Evolutionary conservation across 1,140 invertebrate genomes (phyloP).

Genomic region (Drosophila nasuta): DNA sequence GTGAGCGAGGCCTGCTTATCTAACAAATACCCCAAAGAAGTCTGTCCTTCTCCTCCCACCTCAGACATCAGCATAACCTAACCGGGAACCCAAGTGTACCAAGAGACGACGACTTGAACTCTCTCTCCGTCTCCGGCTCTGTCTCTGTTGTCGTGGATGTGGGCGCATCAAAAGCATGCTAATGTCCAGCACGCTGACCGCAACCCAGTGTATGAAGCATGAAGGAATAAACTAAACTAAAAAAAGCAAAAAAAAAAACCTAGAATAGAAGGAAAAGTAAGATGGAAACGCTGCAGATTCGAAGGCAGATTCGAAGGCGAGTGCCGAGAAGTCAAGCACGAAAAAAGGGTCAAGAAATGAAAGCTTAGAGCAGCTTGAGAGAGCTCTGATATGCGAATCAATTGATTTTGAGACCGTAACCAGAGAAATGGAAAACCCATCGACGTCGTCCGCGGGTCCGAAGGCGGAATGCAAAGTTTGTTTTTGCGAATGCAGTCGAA

Average conservation of each 20-base stretch:
- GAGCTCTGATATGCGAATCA: slow-evolving; percentile 75
- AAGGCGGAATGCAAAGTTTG: slow-evolving; percentile 69
- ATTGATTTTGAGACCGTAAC: slow-evolving; percentile 72
- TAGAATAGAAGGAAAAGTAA: no score
- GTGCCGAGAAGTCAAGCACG: slow-evolving; percentile 72
- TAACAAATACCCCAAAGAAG: slow-evolving; percentile 55
- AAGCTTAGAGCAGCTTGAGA: slow-evolving; percentile 34
- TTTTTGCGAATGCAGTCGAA: slow-evolving; percentile 78
- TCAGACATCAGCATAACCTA: background rate
- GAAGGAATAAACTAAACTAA: no score
- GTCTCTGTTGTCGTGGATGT: background rate
- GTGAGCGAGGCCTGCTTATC: slow-evolving; percentile 62
- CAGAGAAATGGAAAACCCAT: slow-evolving; percentile 40
- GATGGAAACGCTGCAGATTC: slow-evolving; percentile 28
- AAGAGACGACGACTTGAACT: background rate
- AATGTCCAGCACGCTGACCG: slow-evolving; percentile 69
- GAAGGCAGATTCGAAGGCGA: slow-evolving; percentile 20
- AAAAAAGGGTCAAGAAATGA: slow-evolving; percentile 78
- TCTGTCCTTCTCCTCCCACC: no score
- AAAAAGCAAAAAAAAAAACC: no score
- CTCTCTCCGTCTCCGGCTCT: background rate
- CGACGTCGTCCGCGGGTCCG: background rate
- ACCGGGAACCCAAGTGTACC: slow-evolving; percentile 5
- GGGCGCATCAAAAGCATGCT: slow-evolving; percentile 78
- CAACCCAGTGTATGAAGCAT: slow-evolving; percentile 47